Evolutionary conservation across 2,113 vertebrate genomes (phyloP), one percentile per base, ranked within the genome.

Genomic region (Plecturocebus donacophilus): DNA sequence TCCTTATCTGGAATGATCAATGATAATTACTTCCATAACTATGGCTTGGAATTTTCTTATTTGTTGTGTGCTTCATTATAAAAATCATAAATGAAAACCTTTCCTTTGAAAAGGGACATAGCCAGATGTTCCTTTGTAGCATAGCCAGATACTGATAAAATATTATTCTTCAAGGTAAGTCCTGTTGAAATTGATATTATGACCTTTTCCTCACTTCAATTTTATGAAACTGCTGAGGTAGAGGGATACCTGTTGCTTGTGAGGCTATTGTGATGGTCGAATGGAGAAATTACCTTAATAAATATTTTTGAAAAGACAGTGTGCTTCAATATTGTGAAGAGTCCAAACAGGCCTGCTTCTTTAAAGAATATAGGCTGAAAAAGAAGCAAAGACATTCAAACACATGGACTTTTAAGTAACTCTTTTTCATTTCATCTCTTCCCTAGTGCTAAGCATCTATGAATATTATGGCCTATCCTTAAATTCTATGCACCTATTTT

Each of bases 21-120:
- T 87, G 84, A 68, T 75, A 68, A 81, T 95, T 91, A 38, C 49
- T 92, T n/a, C 16, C n/a, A 40, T 84, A 92, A 92, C 90, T 84
- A 82, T 81, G 76, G 38, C n/a, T 21, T 93, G 23, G n/a, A 35
- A 32, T 95, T 80, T 49, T 61, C 35, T 16, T 56, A 12, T 76
- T 87, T 77, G 16, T 81, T 40, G 38, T 47, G 5, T 61, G 40
- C 5, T 92, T 64, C 13, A 19, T 14, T 42, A n/a, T 89, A 83
- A 92, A 64, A 30, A 80, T 42, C 0, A 38, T 19, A 16, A 40
- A 30, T 42, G 21, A 56, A 66, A 92, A 86, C 32, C 42, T 95
- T 86, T 52, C 32, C 30, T 90, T 73, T 94, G 73, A 6, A 70
- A 83, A 64, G 3, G 8, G 58, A 45, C 52, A 64, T 32, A 12